Evolutionary conservation across 2,888 invertebrate genomes (phyloP), one percentile per base, ranked within the genome.

Genomic region (Mycalesis mineus): DNA sequence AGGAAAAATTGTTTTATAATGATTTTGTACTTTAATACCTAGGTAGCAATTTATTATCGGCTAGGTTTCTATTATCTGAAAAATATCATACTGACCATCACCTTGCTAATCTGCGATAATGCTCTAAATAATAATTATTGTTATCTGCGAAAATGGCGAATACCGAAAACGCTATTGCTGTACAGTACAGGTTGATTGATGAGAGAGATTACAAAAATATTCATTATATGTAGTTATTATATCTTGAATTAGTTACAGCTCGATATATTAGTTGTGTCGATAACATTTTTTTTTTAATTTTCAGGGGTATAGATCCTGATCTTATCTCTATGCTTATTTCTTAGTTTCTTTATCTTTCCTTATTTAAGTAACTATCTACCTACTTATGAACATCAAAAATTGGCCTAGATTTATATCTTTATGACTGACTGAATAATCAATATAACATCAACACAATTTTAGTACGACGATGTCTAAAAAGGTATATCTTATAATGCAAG

Each of bases 81-180:
- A 22, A 41, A 39, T 51, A 51, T 58, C 15, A 36, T 0, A 45
- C 11, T 48, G 47, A 61, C 31, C 31, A 42, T 55, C 31, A 52
- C 41, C 37, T 55, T 51, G 51, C 51, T 61, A 51, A 55, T 55
- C 58, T 55, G 14, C 41, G 57, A 57, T 60, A 60, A 47, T 31
- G 54, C 14, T 31, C 49, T 44, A 39, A 55, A 51, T 51, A 40
- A 42, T 40, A 57, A 55, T 36, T 22, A 42, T 33, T 41, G 9
- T 52, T 57, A 53, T 58, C 58, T 44, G 36, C 28, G 15, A 58
- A 61, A 52, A 50, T 55, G 47, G 47, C 55, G 45, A 22, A 22
- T 22, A 22, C 22, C 22, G 22, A 57, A 36, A 22, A 29, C 13
- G 17, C 41, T 33, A 33, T 29, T 47, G 41, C 47, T n/a, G 31